Conservation (phyloP, 2,888 invertebrate species). For the Hololepta plana region DNA sequence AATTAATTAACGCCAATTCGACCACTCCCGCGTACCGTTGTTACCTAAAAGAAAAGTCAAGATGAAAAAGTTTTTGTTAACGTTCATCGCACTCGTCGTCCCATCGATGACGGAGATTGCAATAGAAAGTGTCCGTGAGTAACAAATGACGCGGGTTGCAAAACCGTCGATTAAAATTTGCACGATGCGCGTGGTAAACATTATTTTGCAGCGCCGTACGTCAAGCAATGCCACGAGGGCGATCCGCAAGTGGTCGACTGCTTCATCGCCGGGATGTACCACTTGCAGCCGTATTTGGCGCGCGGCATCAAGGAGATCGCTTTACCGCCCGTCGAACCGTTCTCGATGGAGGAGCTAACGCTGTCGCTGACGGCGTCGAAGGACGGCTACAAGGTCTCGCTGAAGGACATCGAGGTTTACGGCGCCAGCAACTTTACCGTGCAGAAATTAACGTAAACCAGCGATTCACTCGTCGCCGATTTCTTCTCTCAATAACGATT, state of each 20-base stretch:
- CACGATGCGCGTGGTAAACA: background rate
- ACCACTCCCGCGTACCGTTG: too few relatives aligned
- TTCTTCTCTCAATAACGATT: slow-evolving; percentile 1
- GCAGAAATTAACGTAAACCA: slow-evolving; percentile 32
- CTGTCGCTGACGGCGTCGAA: slow-evolving; percentile 35
- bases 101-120: too few relatives aligned
- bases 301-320: slow-evolving; percentile 45
- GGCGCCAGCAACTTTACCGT: slow-evolving; percentile 46
- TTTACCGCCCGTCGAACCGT: slow-evolving; percentile 47
- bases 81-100: too few relatives aligned
- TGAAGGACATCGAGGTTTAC: slow-evolving; percentile 38
- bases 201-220: slow-evolving; percentile 36
- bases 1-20: too few relatives aligned
- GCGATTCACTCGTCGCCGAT: too few relatives aligned
- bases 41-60: too few relatives aligned
- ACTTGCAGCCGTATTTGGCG: slow-evolving; percentile 38
- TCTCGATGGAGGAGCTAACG: slow-evolving; percentile 40
- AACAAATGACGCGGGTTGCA: slow-evolving; percentile 1
- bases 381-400: slow-evolving; percentile 38
- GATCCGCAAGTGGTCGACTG: slow-evolving; percentile 41
- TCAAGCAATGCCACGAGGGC: slow-evolving; percentile 44
- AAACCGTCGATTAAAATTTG: slow-evolving; percentile 1
- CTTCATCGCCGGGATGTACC: slow-evolving; percentile 35
- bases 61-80: too few relatives aligned
- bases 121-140: too few relatives aligned